Evolutionary conservation across 1,140 invertebrate species (phyloP), one percentile per base, ranked within the genome.

Genomic region (Catajapyx aquilonaris): DNA sequence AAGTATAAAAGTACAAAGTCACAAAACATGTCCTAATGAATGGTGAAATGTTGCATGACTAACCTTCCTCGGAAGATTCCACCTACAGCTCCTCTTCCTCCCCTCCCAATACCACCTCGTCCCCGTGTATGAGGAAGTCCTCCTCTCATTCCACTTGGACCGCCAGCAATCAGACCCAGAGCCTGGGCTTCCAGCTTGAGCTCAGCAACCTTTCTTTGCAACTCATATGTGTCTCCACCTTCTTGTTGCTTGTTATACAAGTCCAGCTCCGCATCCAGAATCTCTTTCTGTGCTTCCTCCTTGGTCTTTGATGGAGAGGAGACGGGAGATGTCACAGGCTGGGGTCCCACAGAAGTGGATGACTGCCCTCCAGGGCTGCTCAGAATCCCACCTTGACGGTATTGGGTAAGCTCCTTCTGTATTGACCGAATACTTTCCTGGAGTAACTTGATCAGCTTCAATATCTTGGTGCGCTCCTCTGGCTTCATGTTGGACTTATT

Each of bases 241-340:
- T 73, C 72, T 50, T 81, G 76, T 48, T 84, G 75, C 42, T 78
- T 79, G 2, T 73, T 79, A 49, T 85, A 81, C 37, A 87, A 60
- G 54, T 90, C 85, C 44, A 90, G 54, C 56, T 90, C 85, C 1
- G 79, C 78, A 49, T 90, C 85, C 13, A 90, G 55, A 30, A 90
- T 73, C 51, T 87, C 81, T 49, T 77, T 79, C 52, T 81, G 73
- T 0, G 76, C 64, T n/a, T n/a, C n/a, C n/a, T n/a, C n/a, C n/a
- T n/a, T n/a, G n/a, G n/a, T n/a, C n/a, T n/a, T n/a, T n/a, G n/a
- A n/a, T n/a, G n/a, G n/a, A n/a, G n/a, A n/a, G n/a, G n/a, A n/a
- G n/a, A n/a, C n/a, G n/a, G n/a, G n/a, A n/a, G n/a, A n/a, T n/a
- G n/a, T n/a, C n/a, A n/a, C n/a, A n/a, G n/a, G n/a, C n/a, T n/a